phyloP scores from a whole-genome alignment of 1,140 invertebrate genomes.

The Heliconius hewitsoni region DNA sequence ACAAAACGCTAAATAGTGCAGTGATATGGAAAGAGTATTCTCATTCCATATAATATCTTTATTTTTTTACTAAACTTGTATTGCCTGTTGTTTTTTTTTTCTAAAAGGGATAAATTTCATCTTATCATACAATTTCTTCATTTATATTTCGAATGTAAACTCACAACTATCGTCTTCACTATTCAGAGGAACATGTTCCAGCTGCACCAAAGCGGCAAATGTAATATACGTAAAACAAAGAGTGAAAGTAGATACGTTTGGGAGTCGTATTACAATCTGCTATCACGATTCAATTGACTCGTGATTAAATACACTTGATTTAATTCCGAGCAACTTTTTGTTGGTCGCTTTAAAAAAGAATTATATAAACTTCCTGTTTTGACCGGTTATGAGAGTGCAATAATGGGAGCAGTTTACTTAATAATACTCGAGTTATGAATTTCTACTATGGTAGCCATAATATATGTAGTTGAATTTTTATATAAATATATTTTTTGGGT shows the following conservation, averaged over 20 bases:
- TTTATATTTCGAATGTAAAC: too few relatives aligned
- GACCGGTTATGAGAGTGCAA: slow-evolving; percentile 10
- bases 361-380: slow-evolving; percentile 15
- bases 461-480: neutral
- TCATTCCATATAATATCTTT: too few relatives aligned
- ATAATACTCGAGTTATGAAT: neutral
- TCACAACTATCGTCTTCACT: too few relatives aligned
- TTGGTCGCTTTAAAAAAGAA: neutral
- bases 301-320: slow-evolving; percentile 14
- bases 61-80: too few relatives aligned
- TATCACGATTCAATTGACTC: slow-evolving; percentile 20
- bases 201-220: too few relatives aligned
- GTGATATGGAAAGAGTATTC: too few relatives aligned
- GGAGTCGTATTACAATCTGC: neutral
- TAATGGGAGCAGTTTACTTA: slow-evolving; percentile 16
- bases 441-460: neutral
- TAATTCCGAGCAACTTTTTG: neutral
- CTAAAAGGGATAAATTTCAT: too few relatives aligned
- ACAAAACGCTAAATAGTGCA: too few relatives aligned
- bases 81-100: too few relatives aligned
- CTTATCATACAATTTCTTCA: too few relatives aligned
- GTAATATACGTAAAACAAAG: neutral
- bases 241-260: slow-evolving; percentile 13
- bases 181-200: too few relatives aligned
- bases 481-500: neutral